Percentiles rank a stretch among this genome's conserved stretches.
phyloP scores from a whole-genome alignment of 1,140 invertebrate species.

The Helicoverpa zea region DNA sequence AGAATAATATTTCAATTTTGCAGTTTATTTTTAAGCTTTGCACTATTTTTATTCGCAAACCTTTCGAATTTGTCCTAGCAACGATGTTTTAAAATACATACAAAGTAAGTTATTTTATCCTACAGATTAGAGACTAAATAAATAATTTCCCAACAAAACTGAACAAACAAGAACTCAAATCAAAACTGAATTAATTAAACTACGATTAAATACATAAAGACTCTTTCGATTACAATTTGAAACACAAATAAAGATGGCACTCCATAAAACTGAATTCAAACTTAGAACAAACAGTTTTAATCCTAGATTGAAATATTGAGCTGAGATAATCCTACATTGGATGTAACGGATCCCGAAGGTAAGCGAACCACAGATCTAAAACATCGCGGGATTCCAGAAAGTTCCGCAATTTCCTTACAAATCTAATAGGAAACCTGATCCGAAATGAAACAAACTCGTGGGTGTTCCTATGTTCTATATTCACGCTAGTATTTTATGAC shows the following conservation, averaged over 20 bases:
- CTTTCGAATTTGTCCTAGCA: no score
- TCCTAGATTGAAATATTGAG: constrained; percentile 8
- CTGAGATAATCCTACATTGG: constrained; percentile 20
- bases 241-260: constrained; percentile 26
- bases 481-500: background rate
- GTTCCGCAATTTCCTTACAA: constrained; percentile 44
- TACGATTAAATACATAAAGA: constrained; percentile 20
- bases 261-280: constrained; percentile 16
- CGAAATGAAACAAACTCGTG: background rate
- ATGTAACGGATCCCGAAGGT: background rate
- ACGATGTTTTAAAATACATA: no score
- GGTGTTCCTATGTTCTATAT: background rate
- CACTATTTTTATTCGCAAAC: no score
- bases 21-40: no score
- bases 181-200: constrained; percentile 33
- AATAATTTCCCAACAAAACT: constrained; percentile 8
- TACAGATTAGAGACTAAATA: background rate
- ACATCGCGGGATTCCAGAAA: constrained; percentile 13
- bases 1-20: background rate
- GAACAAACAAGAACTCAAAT: constrained; percentile 21
- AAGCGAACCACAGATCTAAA: constrained; percentile 1
- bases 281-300: constrained; percentile 30
- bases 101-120: no score
- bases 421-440: constrained; percentile 49
- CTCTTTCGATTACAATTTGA: background rate